Base-by-base conservation (phyloP, 2,888 invertebrate species). In the Xylocampa areola region DNA sequence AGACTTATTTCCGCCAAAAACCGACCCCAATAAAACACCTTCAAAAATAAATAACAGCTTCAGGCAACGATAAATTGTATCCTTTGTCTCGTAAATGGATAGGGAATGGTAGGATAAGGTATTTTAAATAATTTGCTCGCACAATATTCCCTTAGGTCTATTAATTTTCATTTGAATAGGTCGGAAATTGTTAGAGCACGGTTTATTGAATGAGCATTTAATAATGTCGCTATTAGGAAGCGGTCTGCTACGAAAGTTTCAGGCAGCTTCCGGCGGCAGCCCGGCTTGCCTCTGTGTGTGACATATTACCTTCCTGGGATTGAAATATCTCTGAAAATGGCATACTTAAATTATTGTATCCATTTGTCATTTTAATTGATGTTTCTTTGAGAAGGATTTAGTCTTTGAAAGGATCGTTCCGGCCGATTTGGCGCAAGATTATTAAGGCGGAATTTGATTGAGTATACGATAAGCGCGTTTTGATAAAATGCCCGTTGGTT, bases 261-360 rank as follows among this genome's bases (percentile, higher is more conserved):
- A 67, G 60, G 50, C 68, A 58, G 75, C 49, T 71, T 80, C 82
- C 82, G 81, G 61, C 69, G 73, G 47, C 25, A 29, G 11, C 30
- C 36, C 48, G 44, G 36, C 44, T n/a, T 36, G 36, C 51, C 44
- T 37, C 35, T 48, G 41, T 61, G 29, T 67, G 29, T 67, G 79
- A 79, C 77, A 80, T 39, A 79, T 77, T 66, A 43, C 57, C 60
- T 77, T 76, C 73, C 82, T 63, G 66, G 23, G 27, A 47, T 63
- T 36, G 43, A 50, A 57, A 63, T 64, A 61, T 59, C 54, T 27
- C n/a, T n/a, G n/a, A 13, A 40, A 41, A 47, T 30, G 40, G 16
- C n/a, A n/a, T 8, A 23, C 17, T 44, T 44, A 2, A 35, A 8
- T 17, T n/a, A 17, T 33, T 7, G 8, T 7, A 0, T 4, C 8